Percentiles rank a stretch among this genome's conserved stretches.
phyloP scores from a whole-genome alignment of 2,797 vertebrate genomes.

The Ispidina picta region DNA sequence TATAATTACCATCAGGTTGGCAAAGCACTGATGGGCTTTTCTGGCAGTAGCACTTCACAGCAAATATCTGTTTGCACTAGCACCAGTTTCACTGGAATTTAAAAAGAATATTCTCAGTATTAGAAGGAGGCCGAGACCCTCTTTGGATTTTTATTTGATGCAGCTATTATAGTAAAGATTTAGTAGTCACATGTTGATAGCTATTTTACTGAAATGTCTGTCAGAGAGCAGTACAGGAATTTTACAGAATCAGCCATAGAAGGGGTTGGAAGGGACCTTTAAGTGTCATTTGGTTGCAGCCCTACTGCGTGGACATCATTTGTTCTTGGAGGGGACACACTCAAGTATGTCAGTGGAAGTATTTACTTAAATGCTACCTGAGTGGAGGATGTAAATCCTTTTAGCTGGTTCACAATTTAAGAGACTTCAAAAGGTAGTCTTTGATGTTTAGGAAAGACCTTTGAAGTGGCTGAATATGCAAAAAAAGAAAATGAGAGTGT shows the following conservation, averaged over 20 bases:
- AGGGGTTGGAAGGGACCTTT: not conserved
- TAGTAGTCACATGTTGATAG: not conserved
- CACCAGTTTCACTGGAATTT: not conserved
- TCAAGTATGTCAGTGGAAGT: not conserved
- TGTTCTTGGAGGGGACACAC: not conserved
- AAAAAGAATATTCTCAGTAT: not conserved
- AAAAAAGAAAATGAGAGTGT: slow-evolving; percentile 53
- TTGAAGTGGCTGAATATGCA: slow-evolving; percentile 70
- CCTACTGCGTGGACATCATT: not conserved
- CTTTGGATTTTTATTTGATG: not conserved
- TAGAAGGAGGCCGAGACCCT: not conserved
- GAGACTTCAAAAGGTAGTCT: slow-evolving; percentile 66
- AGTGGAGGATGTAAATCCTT: slow-evolving; percentile 54
- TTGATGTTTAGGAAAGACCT: slow-evolving; percentile 68
- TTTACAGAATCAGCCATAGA: not conserved
- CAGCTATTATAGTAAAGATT: not conserved
- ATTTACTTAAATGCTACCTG: slow-evolving; percentile 39
- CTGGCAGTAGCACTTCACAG: not conserved
- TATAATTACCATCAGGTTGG: not conserved
- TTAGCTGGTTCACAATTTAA: slow-evolving; percentile 53
- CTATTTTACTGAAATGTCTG: not conserved
- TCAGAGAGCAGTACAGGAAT: not conserved
- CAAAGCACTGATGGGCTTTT: not conserved
- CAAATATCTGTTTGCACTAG: not conserved
- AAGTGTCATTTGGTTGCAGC: not conserved